A percentile compares a stretch with the other conserved stretches of the same genome.
Evolutionary conservation across 1,140 invertebrate species (phyloP).

Genomic region (Aphidius gifuensis): DNA sequence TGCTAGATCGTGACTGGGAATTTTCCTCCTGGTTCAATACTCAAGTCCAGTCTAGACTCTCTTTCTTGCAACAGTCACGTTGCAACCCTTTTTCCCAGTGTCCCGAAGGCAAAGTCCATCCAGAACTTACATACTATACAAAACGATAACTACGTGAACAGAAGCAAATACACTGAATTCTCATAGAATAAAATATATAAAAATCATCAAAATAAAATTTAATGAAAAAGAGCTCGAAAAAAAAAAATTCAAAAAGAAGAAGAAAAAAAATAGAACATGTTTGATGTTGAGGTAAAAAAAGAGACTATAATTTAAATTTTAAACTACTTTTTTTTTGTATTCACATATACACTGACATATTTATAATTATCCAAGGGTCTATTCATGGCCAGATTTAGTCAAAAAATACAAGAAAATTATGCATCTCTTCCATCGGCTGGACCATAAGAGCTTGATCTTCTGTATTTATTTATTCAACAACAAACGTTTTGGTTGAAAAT

Average conservation of each 20-base stretch:
- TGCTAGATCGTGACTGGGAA: constrained; percentile 28
- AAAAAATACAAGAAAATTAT: too few relatives aligned
- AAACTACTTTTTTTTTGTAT: too few relatives aligned
- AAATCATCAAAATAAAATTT: constrained; percentile 2
- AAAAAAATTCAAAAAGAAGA: neutral
- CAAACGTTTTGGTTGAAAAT: too few relatives aligned
- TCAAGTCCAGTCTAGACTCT: neutral
- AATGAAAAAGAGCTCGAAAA: constrained; percentile 20
- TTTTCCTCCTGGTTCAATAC: constrained; percentile 10
- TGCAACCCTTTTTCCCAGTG: constrained; percentile 19
- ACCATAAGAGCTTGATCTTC: too few relatives aligned
- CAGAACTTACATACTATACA: constrained; percentile 17
- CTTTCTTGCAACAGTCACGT: constrained; percentile 20
- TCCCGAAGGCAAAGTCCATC: constrained; percentile 14
- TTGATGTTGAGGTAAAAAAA: constrained; percentile 16
- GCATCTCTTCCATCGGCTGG: too few relatives aligned
- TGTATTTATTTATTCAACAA: too few relatives aligned
- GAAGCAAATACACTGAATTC: neutral
- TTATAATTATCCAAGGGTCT: too few relatives aligned
- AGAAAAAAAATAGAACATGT: neutral
- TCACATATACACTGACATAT: too few relatives aligned
- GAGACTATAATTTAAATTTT: neutral
- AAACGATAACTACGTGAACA: constrained; percentile 17
- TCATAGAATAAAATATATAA: constrained; percentile 5
- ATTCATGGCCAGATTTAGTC: too few relatives aligned